Base-by-base conservation (phyloP, 2,797 vertebrate species). In the Cryptoblepharus egeriae region DNA sequence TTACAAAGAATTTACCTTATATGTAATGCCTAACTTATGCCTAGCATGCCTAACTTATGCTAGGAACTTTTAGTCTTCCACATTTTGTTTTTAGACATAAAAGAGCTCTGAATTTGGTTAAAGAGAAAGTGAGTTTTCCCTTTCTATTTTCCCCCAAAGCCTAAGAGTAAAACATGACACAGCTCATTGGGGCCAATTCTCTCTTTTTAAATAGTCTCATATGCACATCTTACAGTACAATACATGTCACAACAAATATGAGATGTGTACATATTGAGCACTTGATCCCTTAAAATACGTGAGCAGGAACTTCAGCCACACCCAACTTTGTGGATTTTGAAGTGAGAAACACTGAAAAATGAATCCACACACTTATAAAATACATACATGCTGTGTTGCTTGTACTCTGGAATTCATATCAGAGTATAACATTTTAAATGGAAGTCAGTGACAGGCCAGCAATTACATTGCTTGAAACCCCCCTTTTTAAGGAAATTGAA, bases 51-150 rank as follows among this genome's bases (percentile, higher is more conserved):
- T 20, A 88, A 70, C 76, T 90, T 87, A 93, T 88, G 87, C n/a
- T 93, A 94, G 94, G 93, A 93, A 92, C 86, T 91, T 89, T 87
- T 28, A 80, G 83, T 49, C 52, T 75, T 84, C 45, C n/a, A n/a
- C 58, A 73, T 52, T 52, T 85, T 80, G 57, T 82, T 24, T 78
- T 24, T 78, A 83, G 65, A 63, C 39, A 7, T 73, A 64, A 91
- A 82, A 75, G 79, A 75, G 63, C 37, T 89, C 64, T 79, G 79
- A 68, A 78, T 0, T 0, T 32, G 78, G 82, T 69, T 63, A 79
- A 77, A 49, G 20, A 49, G 37, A 72, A 83, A 10, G 52, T 81
- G 37, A 57, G 60, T 80, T 83, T 87, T 82, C 73, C 71, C 18
- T 32, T 3, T 7, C 70, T 39, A 60, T 30, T 73, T 35, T 22